Evolutionary conservation across 2,888 invertebrate genomes (phyloP).

Genomic region (Dinocampus coccinellae): DNA sequence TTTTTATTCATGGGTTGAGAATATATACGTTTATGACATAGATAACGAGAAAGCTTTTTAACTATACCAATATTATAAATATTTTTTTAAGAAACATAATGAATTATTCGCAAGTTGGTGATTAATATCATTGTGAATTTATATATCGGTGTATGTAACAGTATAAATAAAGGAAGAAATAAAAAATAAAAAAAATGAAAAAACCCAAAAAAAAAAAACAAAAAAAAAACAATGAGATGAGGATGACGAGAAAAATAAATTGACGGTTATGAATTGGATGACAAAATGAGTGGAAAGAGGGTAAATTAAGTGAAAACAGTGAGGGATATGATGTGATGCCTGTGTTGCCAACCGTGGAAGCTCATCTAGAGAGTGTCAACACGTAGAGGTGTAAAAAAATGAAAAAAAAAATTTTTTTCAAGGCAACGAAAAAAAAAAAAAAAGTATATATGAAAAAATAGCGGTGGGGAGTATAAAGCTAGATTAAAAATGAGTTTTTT

Average conservation of each 20-base stretch:
- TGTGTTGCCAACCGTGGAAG: slow-evolving; percentile 28
- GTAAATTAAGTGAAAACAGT: slow-evolving; percentile 32
- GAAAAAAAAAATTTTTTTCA: slow-evolving; percentile 18
- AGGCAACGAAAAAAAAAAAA: slow-evolving; percentile 10
- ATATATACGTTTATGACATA: background rate
- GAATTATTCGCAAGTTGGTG: background rate
- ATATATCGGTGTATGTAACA: background rate
- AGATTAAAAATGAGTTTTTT: slow-evolving; percentile 46
- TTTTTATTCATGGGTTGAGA: background rate
- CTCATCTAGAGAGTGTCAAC: slow-evolving; percentile 1
- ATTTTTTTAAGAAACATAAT: background rate
- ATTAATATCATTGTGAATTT: background rate
- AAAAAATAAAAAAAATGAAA: slow-evolving; percentile 21
- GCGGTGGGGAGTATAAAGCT: slow-evolving; percentile 25
- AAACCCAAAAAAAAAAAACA: background rate
- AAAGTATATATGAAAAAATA: slow-evolving; percentile 27
- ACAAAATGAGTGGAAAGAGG: slow-evolving; percentile 29
- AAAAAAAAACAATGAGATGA: slow-evolving; percentile 27
- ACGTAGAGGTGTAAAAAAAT: slow-evolving; percentile 10
- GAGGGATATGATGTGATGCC: background rate
- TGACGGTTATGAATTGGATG: slow-evolving; percentile 53
- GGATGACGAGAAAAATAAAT: slow-evolving; percentile 49
- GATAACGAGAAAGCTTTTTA: background rate
- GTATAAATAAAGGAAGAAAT: background rate
- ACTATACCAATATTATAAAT: background rate